A percentile compares a stretch with the other conserved stretches of the same genome.
phyloP scores from a whole-genome alignment of 2,888 invertebrate species.

The Metalampra italica region DNA sequence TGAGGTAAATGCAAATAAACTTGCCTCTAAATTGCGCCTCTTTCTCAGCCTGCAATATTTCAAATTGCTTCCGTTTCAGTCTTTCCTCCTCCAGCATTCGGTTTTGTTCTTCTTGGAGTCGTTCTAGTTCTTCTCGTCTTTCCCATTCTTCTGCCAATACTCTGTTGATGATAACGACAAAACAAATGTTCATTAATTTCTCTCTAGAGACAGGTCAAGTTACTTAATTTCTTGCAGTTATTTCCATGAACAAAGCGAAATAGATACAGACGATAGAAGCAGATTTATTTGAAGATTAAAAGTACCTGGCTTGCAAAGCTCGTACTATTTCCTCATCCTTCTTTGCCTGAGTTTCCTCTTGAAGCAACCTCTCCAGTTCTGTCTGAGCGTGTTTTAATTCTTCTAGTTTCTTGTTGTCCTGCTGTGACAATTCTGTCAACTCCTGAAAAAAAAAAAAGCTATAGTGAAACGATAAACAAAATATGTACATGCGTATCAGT shows the following conservation, averaged over 20 bases:
- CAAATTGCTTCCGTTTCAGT: constrained; percentile 85
- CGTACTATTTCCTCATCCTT: constrained; percentile 90
- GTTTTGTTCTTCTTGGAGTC: constrained; percentile 87
- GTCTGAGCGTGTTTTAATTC: constrained; percentile 85
- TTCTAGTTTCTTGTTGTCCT: constrained; percentile 84
- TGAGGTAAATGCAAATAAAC: no score
- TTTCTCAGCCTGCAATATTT: constrained; percentile 84
- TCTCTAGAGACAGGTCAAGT: no score
- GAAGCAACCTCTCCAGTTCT: constrained; percentile 84
- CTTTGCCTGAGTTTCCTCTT: constrained; percentile 91
- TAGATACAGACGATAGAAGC: no score
- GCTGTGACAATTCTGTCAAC: constrained; percentile 82
- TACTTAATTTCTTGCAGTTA: no score
- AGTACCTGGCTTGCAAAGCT: constrained; percentile 80
- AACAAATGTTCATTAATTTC: neutral
- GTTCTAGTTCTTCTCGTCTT: constrained; percentile 87
- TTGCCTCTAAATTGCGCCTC: constrained; percentile 83
- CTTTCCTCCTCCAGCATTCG: constrained; percentile 85
- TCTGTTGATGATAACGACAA: constrained; percentile 30
- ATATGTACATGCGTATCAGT: no score
- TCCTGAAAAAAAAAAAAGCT: no score
- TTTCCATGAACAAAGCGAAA: no score
- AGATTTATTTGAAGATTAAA: no score
- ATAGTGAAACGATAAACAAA: no score
- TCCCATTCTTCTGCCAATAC: constrained; percentile 92